Evolutionary conservation across 2,797 vertebrate species (phyloP).

Genomic region (Melanotaenia parkinsoni): DNA sequence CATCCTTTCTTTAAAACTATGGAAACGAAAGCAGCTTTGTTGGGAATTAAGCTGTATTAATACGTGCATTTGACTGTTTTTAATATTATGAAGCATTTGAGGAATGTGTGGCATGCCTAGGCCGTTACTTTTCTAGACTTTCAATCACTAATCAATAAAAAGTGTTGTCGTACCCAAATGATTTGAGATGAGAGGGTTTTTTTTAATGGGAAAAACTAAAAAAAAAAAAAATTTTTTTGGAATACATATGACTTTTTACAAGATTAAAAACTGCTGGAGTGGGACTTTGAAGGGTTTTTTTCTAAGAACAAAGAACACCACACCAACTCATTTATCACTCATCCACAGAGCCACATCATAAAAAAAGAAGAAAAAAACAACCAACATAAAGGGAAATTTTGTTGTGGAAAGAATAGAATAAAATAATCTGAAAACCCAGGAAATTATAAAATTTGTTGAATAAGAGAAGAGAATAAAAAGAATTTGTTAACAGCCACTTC

Average conservation of each 20-base stretch:
- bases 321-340: not conserved
- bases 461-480: conserved; percentile 3
- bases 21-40: not conserved
- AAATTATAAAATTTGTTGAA: conserved; percentile 26
- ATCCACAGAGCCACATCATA: not conserved
- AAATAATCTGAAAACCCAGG: not conserved
- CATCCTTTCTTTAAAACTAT: not conserved
- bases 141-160: not conserved
- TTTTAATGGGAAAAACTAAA: not conserved
- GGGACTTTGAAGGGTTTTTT: not conserved
- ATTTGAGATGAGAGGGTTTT: not conserved
- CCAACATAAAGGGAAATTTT: not conserved
- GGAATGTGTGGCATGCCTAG: too few relatives aligned
- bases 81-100: not conserved
- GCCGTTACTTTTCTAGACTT: not conserved
- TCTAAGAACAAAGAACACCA: not conserved
- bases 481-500: conserved; percentile 23
- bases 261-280: not conserved
- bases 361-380: not conserved
- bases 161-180: not conserved
- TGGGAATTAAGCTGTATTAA: not conserved
- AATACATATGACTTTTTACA: not conserved
- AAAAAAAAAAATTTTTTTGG: not conserved
- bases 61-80: not conserved
- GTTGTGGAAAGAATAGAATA: not conserved